Conservation (phyloP, 2,113 vertebrate genomes). For the Melanostigma gelatinosum region DNA sequence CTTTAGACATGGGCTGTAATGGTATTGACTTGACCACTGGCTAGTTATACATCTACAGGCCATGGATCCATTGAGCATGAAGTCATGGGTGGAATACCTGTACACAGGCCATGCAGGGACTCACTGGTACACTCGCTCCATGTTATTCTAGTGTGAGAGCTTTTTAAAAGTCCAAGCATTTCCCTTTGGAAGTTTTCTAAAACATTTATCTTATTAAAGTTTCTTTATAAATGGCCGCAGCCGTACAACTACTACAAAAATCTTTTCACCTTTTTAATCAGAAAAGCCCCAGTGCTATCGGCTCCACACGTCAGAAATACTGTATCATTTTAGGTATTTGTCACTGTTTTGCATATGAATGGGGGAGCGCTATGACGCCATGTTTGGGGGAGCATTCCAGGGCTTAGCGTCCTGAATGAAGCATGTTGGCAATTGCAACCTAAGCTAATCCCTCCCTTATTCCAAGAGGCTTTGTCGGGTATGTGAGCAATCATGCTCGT, state of each 20-base stretch:
- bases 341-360: conserved; percentile 41
- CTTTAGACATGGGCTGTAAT: background rate
- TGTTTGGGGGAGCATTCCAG: conserved; percentile 66
- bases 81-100: conserved; percentile 19
- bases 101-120: background rate
- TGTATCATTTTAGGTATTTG: conserved; percentile 32
- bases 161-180: background rate
- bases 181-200: background rate
- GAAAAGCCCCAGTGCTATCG: background rate
- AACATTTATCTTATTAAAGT: background rate
- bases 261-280: background rate
- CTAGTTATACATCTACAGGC: conserved; percentile 16
- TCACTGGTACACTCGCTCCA: background rate
- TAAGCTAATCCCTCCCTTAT: conserved; percentile 75
- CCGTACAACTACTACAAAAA: background rate
- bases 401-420: conserved; percentile 75
- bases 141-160: background rate
- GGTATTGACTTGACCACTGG: conserved; percentile 1
- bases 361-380: conserved; percentile 39
- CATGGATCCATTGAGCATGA: background rate
- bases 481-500: conserved; percentile 73
- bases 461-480: conserved; percentile 77
- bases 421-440: conserved; percentile 61
- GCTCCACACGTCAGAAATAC: background rate
- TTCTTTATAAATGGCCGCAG: background rate